phyloP scores from a whole-genome alignment of 2,888 invertebrate genomes.

The Polymixis flavicincta region DNA sequence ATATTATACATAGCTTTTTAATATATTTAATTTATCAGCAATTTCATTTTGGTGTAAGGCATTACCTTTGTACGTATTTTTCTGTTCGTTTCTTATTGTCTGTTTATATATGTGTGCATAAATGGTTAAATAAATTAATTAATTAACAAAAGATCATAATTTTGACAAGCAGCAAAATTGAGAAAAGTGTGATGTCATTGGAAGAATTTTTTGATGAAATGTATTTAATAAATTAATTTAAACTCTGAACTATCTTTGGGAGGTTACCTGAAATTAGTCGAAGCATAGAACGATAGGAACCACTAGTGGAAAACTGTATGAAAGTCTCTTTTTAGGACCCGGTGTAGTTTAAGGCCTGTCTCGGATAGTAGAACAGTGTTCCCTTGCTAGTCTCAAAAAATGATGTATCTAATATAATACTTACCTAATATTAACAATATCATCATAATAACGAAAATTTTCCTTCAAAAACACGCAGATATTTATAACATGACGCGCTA shows the following conservation, averaged over 20 bases:
- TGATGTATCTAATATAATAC: not conserved
- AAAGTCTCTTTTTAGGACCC: not conserved
- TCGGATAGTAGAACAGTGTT: not conserved
- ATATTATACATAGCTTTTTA: not conserved
- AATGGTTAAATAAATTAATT: no score
- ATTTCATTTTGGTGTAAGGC: not conserved
- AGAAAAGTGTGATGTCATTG: no score
- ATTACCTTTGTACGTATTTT: no score
- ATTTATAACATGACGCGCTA: slow-evolving; percentile 20
- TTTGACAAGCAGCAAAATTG: not conserved
- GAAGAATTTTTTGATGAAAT: no score
- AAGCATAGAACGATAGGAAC: not conserved
- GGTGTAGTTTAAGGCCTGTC: not conserved
- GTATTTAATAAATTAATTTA: not conserved
- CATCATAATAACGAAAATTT: not conserved
- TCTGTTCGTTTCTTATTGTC: no score
- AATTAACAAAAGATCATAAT: no score
- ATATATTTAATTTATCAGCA: not conserved
- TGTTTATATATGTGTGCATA: no score
- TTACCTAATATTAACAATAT: not conserved
- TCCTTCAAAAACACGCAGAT: not conserved
- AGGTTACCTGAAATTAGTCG: not conserved
- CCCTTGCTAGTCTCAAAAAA: not conserved
- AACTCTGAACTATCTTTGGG: not conserved
- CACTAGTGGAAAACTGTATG: not conserved